phyloP scores from a whole-genome alignment of 2,797 vertebrate species.

The Brachyalestes nurse region DNA sequence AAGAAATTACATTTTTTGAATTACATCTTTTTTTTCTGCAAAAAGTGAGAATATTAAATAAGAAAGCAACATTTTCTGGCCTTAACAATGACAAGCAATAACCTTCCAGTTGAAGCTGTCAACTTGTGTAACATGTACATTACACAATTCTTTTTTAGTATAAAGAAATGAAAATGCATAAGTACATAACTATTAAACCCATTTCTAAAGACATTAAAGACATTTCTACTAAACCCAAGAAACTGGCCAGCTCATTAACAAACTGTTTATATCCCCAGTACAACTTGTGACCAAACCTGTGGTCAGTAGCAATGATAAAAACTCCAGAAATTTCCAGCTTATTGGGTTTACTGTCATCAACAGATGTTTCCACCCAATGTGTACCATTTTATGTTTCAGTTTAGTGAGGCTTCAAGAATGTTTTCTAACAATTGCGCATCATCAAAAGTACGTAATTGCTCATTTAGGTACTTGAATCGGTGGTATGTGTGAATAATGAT shows the following conservation, averaged over 20 bases:
- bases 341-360: background rate
- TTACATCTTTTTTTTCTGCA: background rate
- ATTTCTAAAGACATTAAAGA: background rate
- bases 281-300: background rate
- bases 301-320: background rate
- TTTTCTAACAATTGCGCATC: background rate
- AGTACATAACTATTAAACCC: background rate
- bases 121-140: background rate
- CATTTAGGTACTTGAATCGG: background rate
- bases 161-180: background rate
- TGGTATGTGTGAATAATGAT: constrained; percentile 5
- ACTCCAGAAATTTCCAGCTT: background rate
- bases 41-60: background rate
- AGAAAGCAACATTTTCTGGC: background rate
- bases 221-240: background rate
- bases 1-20: too few species aligned
- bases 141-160: background rate
- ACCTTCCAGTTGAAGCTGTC: background rate
- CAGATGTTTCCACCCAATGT: constrained; percentile 2
- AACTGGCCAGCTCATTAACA: background rate
- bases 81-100: constrained; percentile 40
- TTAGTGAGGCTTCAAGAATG: constrained; percentile 20
- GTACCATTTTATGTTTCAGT: constrained; percentile 27
- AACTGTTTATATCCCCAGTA: too few species aligned
- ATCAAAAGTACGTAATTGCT: background rate